phyloP scores from a whole-genome alignment of 1,140 invertebrate species.

The Plutomurus gul region DNA sequence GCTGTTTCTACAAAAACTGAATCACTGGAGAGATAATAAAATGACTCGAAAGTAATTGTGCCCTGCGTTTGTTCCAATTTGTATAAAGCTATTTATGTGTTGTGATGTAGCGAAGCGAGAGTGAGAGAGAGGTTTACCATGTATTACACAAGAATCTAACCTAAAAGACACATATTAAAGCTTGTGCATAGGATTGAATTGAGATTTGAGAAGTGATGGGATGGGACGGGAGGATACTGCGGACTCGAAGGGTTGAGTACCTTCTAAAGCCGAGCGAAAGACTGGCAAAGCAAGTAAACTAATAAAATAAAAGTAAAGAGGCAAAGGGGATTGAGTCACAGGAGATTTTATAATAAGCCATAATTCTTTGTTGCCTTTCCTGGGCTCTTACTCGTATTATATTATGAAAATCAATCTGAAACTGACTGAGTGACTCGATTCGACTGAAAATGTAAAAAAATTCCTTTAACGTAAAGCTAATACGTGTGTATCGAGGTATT shows the following conservation, averaged over 20 bases:
- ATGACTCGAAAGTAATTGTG: too few species aligned
- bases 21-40: too few species aligned
- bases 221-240: slow-evolving; percentile 9
- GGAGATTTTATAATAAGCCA: slow-evolving; percentile 34
- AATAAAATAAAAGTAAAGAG: slow-evolving; percentile 21
- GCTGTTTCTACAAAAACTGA: too few species aligned
- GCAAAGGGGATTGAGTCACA: slow-evolving; percentile 16
- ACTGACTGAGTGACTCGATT: not conserved
- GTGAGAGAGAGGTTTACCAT: too few species aligned
- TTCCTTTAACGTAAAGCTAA: not conserved
- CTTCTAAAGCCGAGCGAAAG: not conserved
- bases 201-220: slow-evolving; percentile 5
- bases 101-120: too few species aligned
- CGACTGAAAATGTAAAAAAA: not conserved
- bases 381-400: not conserved
- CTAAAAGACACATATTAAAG: too few species aligned
- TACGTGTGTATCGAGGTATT: too few species aligned
- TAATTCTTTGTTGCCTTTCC: slow-evolving; percentile 31
- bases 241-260: slow-evolving; percentile 3
- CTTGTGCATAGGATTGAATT: not conserved
- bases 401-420: slow-evolving; percentile 42
- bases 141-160: too few species aligned
- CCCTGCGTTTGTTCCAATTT: too few species aligned
- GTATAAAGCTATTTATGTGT: too few species aligned
- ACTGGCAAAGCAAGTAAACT: not conserved